Base-by-base conservation (phyloP, 1,140 invertebrate genomes). In the Cydia splendana region DNA sequence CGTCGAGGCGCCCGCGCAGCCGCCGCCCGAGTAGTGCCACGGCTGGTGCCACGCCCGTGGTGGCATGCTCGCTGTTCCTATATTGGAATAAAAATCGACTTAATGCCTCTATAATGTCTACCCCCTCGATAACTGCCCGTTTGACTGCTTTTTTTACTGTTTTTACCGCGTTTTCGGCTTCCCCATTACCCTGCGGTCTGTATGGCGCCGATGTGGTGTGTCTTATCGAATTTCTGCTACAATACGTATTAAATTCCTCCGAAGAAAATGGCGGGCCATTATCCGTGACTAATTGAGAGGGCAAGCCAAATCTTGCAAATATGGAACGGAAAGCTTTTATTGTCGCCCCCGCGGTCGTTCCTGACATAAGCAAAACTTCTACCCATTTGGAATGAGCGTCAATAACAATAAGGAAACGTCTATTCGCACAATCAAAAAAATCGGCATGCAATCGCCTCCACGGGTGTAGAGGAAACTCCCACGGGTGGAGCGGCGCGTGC, bases 101-200 rank as follows among this genome's bases (percentile, higher is more conserved):
- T 51, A 87, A 65, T 0, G 79, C 79, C 0, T 24, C 69, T 67
- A 62, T 9, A 48, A 67, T 10, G 38, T 78, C 69, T 5, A 65
- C 69, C 15, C 74, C 38, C 75, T 82, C 75, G 38, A 74, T 28
- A 65, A 78, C 5, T 62, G 82, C 82, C 71, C 79, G 81, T 71
- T 90, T 88, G 18, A 91, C 80, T 6, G 76, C 79, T 75, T 83
- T 86, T 79, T 93, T 93, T 45, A 93, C 80, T 2, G 78, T 87
- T 82, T 88, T 86, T 0, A 93, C 91, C 0, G 86, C 80, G 69
- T 93, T 87, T 80, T 91, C 89, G 5, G 88, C 88, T 3, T 79
- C 85, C 0, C 91, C 90, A 77, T 92, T 93, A 38, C 85, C 85
- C 45, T 85, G 81, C 0, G 89, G 87, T 74, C 84, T 78, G 65